Evolutionary conservation across 2,888 invertebrate genomes (phyloP), one percentile per base, ranked within the genome.

Genomic region (Zygaena filipendulae): DNA sequence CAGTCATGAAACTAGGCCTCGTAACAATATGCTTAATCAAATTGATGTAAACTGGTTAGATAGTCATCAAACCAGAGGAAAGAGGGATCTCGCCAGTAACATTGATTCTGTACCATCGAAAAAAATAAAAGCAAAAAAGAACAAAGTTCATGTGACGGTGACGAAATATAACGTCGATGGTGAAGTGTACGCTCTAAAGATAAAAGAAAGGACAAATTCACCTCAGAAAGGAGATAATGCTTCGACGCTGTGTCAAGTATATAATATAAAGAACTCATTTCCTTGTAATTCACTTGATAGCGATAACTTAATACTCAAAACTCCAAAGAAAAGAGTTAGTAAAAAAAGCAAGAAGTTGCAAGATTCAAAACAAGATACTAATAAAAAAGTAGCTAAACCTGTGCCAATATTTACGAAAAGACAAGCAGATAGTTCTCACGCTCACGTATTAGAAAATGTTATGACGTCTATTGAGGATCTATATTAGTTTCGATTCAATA

Each of bases 401-500:
- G 30, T 39, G 4, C 39, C 50, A 4, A 33, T 41, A 4, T 59
- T 50, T 40, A 57, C 40, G 25, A 67, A 64, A 42, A 49, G 59
- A 10, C 52, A 66, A 26, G 39, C 52, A 3, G 64, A 69, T 20
- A 50, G 51, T 35, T 49, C 52, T 9, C 53, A 63, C 27, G 37
- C 58, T 23, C n/a, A n/a, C n/a, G n/a, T n/a, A n/a, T 45, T 56
- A 4, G 69, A 70, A 35, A 59, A 53, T 43, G 55, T 56, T 19
- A 60, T 63, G 58, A 45, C 60, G 1, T 70, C 70, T 2, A 47
- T 66, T 34, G 69, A 70, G 42, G 63, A 69, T 13, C 28, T 55
- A 22, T 53, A 48, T 25, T 46, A 32, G 38, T n/a, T n/a, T n/a
- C n/a, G n/a, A n/a, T n/a, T n/a, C n/a, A n/a, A n/a, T n/a, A n/a